These are phyloP conservation scores for Uropsilus gracilis DNA, from an alignment of 2,113 vertebrate genomes.

Conservation along the genomic window DNA sequence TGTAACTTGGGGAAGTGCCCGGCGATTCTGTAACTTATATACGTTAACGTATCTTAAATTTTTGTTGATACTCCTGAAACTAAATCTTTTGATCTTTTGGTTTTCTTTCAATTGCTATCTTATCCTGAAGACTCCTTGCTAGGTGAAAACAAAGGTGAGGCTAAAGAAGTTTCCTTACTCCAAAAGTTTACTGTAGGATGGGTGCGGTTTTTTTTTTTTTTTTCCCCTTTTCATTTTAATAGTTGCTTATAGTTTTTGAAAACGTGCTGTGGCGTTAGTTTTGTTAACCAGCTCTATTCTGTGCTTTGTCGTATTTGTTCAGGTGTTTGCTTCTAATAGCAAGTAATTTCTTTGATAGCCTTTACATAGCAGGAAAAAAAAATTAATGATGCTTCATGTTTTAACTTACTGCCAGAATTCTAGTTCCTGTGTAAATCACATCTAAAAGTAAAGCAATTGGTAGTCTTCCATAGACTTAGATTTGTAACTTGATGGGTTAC, in stretches of 20 bases:
- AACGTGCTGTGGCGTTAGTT: slow-evolving; percentile 27
- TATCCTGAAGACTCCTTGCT: background rate
- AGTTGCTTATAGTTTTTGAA: slow-evolving; percentile 42
- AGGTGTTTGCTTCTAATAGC: slow-evolving; percentile 17
- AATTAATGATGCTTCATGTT: slow-evolving; percentile 19
- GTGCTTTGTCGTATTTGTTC: slow-evolving; percentile 49
- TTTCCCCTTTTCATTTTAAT: background rate
- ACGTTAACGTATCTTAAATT: background rate
- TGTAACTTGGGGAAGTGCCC: slow-evolving; percentile 70
- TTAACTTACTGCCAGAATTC: slow-evolving; percentile 34
- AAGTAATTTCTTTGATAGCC: background rate
- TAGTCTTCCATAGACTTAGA: background rate
- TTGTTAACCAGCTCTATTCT: background rate
- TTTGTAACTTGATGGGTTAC: slow-evolving; percentile 44
- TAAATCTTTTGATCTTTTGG: slow-evolving; percentile 6
- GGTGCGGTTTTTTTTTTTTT: slow-evolving; percentile 29
- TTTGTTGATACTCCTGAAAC: background rate
- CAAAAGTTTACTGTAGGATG: slow-evolving; percentile 68
- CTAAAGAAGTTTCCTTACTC: slow-evolving; percentile 59
- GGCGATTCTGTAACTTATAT: slow-evolving; percentile 37
- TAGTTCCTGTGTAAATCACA: background rate
- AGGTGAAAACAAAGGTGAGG: slow-evolving; percentile 63
- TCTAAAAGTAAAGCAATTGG: background rate
- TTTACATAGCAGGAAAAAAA: background rate
- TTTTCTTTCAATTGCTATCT: background rate